Evolutionary conservation across 2,888 invertebrate genomes (phyloP), one percentile per base, ranked within the genome.

Genomic region (Dryobota labecula): DNA sequence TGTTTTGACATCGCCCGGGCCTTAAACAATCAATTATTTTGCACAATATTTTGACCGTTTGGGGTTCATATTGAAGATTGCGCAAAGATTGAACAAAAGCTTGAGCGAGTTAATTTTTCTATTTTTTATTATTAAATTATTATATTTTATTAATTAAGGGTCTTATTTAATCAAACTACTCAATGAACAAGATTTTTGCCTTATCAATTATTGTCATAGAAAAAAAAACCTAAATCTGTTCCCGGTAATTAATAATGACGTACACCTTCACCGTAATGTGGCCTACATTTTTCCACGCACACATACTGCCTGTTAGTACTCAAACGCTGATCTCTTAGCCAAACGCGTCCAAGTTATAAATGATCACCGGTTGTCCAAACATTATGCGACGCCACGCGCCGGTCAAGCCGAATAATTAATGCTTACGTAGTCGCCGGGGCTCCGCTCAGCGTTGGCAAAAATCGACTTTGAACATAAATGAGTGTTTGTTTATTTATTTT

Each of bases 331-430:
- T 86, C 82, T 87, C 69, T 68, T 82, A 78, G 87, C 88, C 85
- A 79, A 83, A 84, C 80, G 77, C 78, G 82, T 83, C 80, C 85
- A 90, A 89, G 90, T 92, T 90, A 92, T 88, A 91, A 93, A 93
- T 90, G 93, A 92, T 92, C 88, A 87, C 80, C 84, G 85, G 84
- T 85, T 86, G 84, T 85, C 86, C 87, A 86, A 89, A 89, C 86
- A 92, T 93, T 93, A 93, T 93, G 93, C 92, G 87, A 70, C 82
- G 87, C 88, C 93, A 93, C 92, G 93, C 87, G 84, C 89, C 90
- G 93, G 92, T 92, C 93, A 92, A 90, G 90, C 90, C 82, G 81
- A 68, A 84, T 93, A 93, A 93, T 93, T 90, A 92, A 93, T 93
- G 92, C 93, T 90, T 85, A 88, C 90, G 90, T 91, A 91, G 89